These are phyloP conservation scores for Anolis carolinensis DNA, from an alignment of 2,113 vertebrate species.

Conservation along the genomic window DNA sequence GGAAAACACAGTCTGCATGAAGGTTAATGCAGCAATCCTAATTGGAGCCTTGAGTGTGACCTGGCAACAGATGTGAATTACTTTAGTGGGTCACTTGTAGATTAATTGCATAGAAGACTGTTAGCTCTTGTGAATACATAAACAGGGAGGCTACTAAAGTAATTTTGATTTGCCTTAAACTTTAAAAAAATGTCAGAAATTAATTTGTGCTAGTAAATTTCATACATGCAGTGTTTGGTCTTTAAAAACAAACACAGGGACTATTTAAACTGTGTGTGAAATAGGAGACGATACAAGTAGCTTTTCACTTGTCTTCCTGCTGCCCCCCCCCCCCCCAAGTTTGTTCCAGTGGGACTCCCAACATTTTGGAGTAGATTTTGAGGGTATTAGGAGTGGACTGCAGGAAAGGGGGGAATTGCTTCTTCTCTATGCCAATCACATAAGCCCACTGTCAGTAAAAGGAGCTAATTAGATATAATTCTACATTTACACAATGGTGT, in stretches of 20 bases:
- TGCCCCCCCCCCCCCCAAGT: neutral
- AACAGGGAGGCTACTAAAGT: constrained; percentile 46
- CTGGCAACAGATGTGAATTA: constrained; percentile 48
- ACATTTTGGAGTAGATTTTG: neutral
- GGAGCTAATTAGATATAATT: neutral
- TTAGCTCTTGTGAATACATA: constrained; percentile 44
- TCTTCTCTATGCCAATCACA: too few relatives aligned
- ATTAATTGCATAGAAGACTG: constrained; percentile 54
- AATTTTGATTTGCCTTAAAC: constrained; percentile 23
- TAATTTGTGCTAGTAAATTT: neutral
- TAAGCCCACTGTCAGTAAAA: too few relatives aligned
- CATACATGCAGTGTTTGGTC: neutral
- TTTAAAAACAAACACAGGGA: neutral
- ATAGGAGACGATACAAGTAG: neutral
- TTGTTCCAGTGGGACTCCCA: neutral
- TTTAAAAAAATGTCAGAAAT: constrained; percentile 1
- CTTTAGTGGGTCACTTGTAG: constrained; percentile 54
- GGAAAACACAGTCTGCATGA: constrained; percentile 36
- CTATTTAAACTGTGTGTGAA: neutral
- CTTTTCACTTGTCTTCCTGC: neutral
- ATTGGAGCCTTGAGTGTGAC: constrained; percentile 48
- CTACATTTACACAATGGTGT: neutral
- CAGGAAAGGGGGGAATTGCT: neutral
- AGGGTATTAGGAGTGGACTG: neutral
- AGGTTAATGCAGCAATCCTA: constrained; percentile 55